phyloP scores from a whole-genome alignment of 1,140 invertebrate species.

The Mycetomoellerius zeteki region DNA sequence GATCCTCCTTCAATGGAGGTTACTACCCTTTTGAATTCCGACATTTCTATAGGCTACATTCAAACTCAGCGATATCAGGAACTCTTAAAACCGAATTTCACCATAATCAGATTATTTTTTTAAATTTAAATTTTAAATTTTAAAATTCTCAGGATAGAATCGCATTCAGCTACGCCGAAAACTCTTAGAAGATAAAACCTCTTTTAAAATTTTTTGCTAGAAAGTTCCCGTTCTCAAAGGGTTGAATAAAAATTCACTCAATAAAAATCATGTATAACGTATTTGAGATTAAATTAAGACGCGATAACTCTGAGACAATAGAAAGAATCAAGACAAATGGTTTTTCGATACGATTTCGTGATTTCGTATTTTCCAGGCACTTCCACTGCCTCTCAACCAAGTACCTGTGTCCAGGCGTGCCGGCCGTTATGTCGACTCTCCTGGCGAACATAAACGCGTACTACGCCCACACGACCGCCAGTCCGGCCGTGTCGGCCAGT shows the following conservation, averaged over 20 bases:
- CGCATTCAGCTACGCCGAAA: no score
- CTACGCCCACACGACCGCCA: slow-evolving; percentile 99
- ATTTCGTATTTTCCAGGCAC: slow-evolving; percentile 90
- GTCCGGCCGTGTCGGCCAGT: slow-evolving; percentile 98
- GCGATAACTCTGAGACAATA: neutral
- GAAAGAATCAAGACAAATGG: neutral
- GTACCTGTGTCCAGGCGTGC: slow-evolving; percentile 99
- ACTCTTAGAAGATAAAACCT: no score
- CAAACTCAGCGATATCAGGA: no score
- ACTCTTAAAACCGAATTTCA: no score
- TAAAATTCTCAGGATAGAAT: neutral
- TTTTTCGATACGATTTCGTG: neutral
- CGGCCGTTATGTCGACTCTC: slow-evolving; percentile 99
- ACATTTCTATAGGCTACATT: no score
- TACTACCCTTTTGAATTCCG: no score
- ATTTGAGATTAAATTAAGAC: neutral
- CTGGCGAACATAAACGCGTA: slow-evolving; percentile 99
- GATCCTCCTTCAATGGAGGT: no score
- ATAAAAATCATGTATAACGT: neutral
- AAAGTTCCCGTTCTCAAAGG: no score
- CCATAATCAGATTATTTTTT: no score
- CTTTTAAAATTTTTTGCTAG: no score
- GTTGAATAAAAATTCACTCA: neutral
- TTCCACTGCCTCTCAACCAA: slow-evolving; percentile 99
- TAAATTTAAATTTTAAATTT: neutral